Base-by-base conservation (phyloP, 2,113 vertebrate species). In the Tricholaema leucomelas region DNA sequence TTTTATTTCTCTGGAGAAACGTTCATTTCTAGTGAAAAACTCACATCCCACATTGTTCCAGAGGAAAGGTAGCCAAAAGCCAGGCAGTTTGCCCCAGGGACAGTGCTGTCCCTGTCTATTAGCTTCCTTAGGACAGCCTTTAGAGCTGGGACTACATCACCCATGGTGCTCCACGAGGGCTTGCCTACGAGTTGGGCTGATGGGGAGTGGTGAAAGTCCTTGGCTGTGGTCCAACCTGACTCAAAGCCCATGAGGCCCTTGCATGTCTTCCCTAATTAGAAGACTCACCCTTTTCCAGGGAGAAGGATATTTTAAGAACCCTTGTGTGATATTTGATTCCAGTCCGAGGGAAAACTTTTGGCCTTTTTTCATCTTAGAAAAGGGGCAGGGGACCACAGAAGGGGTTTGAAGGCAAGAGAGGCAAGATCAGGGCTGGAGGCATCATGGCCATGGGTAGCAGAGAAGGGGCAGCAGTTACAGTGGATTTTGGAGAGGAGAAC, bases 281-380 rank as follows among this genome's bases (percentile, higher is more conserved):
- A 80, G 73, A 48, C 17, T 82, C 81, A 70, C 60, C 23, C 72
- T 64, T 82, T 82, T 70, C 64, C 79, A 93, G 33, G 5, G 72
- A 87, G 50, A 42, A 89, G 33, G 27, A 21, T 91, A 94, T 91
- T 93, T 94, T 77, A 70, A 79, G 91, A 93, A 85, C 54, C 12
- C 3, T 86, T 44, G 36, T 27, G 24, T 40, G 31, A n/a, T 31
- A 79, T 31, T 77, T 85, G 27, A 71, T 82, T 83, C 52, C 9
- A 3, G 84, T 75, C 72, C 84, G 69, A 93, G n/a, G 27, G 20
- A 77, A 82, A 93, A 38, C 4, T 33, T 71, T 70, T 71, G 73
- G 77, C 30, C 17, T 64, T 74, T 82, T 59, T 86, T 88, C 42
- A 25, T 74, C 36, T 77, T 85, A 59, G 65, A 89, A 81, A 48